Evolutionary conservation across 2,113 vertebrate genomes (phyloP).

Genomic region (Carlito syrichta): DNA sequence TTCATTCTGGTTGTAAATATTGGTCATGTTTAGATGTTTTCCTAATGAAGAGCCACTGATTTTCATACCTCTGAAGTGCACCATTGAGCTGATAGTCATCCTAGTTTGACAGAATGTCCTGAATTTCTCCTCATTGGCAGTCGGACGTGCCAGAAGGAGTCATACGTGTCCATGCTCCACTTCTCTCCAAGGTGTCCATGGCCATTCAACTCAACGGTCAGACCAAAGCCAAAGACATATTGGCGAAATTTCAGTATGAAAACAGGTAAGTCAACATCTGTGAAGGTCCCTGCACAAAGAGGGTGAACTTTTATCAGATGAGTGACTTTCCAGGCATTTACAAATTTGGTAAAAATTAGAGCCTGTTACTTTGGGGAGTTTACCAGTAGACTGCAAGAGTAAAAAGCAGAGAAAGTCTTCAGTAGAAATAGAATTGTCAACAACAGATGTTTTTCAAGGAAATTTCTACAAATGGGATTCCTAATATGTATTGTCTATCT

Average conservation of each 20-base stretch:
- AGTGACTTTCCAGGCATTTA: neutral
- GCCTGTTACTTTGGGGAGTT: neutral
- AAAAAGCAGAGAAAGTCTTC: neutral
- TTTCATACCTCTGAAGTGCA: neutral
- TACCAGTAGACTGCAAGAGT: too few species aligned
- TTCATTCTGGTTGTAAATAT: too few species aligned
- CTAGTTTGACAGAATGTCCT: conserved; percentile 60
- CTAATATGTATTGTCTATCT: neutral
- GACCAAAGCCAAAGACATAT: conserved; percentile 92
- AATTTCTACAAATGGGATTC: neutral
- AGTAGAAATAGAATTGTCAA: neutral
- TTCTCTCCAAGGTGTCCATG: conserved; percentile 95
- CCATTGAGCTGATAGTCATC: neutral
- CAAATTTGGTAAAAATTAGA: neutral
- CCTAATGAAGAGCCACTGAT: neutral
- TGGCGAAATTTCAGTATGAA: conserved; percentile 90
- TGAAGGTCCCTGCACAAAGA: too few species aligned
- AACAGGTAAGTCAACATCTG: conserved; percentile 84
- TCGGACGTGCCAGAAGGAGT: conserved; percentile 92
- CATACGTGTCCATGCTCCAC: conserved; percentile 95
- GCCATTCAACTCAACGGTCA: conserved; percentile 93
- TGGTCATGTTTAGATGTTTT: neutral
- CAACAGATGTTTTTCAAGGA: neutral
- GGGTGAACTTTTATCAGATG: neutral
- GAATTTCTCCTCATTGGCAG: conserved; percentile 77